Percentiles rank a stretch among this genome's conserved stretches.
Evolutionary conservation across 2,113 vertebrate species (phyloP).

Genomic region (Pyrgilauda ruficollis): DNA sequence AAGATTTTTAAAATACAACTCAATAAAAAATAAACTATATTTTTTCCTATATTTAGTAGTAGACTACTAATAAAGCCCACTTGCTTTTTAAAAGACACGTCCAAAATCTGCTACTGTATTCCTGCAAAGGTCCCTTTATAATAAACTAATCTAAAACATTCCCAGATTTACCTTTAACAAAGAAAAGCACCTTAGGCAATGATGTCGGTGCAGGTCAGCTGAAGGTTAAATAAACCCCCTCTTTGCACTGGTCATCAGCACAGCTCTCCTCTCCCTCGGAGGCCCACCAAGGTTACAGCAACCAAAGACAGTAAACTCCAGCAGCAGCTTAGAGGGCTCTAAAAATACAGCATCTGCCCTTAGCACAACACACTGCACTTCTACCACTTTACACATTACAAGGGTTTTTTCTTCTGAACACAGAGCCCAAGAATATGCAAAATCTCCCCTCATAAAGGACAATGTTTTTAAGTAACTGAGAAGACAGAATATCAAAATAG

Average conservation of each 20-base stretch:
- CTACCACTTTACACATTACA: background rate
- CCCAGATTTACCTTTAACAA: background rate
- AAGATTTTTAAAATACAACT: background rate
- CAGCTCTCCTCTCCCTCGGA: background rate
- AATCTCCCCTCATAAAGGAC: background rate
- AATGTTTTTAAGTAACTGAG: background rate
- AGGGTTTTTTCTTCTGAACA: background rate
- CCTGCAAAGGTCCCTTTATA: conserved; percentile 19
- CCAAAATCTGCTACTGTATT: conserved; percentile 4
- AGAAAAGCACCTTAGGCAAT: conserved; percentile 1
- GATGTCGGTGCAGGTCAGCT: background rate
- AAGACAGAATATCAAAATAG: background rate
- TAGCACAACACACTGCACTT: background rate
- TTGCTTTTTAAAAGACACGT: conserved; percentile 1
- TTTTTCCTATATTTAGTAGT: background rate
- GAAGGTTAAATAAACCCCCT: conserved; percentile 2
- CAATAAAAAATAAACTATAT: background rate
- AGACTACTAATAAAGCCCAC: background rate
- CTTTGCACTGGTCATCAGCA: background rate
- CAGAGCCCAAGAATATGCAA: background rate
- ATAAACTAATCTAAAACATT: conserved; percentile 29
- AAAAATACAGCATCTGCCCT: background rate
- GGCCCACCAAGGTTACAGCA: background rate
- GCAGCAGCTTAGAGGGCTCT: background rate
- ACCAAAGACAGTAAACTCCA: background rate